These are phyloP conservation scores for Dermatemys mawii DNA, from an alignment of 2,113 vertebrate genomes.

Conservation along the genomic window DNA sequence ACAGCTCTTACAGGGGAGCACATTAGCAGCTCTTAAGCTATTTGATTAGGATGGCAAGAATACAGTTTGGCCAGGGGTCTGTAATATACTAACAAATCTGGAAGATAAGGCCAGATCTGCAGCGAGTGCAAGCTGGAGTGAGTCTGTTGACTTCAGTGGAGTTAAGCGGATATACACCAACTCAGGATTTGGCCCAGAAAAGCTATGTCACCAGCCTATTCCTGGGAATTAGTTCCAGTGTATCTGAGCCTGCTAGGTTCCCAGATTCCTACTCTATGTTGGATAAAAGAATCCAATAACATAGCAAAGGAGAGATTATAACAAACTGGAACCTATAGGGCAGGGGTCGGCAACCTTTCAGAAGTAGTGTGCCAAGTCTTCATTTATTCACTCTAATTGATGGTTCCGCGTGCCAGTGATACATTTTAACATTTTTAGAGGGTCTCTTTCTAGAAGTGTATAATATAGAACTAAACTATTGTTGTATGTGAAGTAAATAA, in stretches of 20 bases:
- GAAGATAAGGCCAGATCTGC: not conserved
- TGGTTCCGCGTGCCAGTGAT: too few species aligned
- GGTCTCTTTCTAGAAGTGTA: too few species aligned
- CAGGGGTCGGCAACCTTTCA: too few species aligned
- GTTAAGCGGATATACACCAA: not conserved
- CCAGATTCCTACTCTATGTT: not conserved
- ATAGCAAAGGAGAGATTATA: not conserved
- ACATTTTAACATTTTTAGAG: too few species aligned
- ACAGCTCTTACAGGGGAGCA: not conserved
- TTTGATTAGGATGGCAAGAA: not conserved
- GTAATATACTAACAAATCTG: accelerated
- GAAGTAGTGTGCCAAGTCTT: too few species aligned
- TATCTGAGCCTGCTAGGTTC: accelerated
- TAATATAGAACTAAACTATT: too few species aligned
- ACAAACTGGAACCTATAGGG: accelerated
- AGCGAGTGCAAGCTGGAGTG: not conserved
- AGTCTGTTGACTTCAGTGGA: not conserved
- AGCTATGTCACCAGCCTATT: accelerated
- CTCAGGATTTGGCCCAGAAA: not conserved
- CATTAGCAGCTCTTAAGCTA: not conserved
- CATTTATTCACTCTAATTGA: too few species aligned
- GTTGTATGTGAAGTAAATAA: too few species aligned
- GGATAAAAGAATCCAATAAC: accelerated
- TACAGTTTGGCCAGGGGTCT: not conserved
- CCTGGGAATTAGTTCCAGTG: not conserved